Percentiles rank a stretch among this genome's conserved stretches.
Evolutionary conservation across 2,113 vertebrate genomes (phyloP).

Genomic region (Lethenteron reissneri): DNA sequence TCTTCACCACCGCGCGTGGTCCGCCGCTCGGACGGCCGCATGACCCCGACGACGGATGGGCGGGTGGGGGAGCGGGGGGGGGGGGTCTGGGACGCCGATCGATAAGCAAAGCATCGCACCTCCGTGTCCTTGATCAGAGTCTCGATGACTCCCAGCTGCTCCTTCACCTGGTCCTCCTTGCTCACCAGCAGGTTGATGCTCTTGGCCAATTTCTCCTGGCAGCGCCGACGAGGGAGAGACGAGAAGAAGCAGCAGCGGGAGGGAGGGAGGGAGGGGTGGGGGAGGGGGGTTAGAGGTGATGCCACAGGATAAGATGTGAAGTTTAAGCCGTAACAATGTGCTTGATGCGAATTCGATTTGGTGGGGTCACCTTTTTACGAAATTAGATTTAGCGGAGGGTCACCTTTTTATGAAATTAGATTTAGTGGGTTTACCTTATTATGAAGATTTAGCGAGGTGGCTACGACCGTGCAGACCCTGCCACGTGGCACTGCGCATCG

Average conservation of each 20-base stretch:
- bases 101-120: conserved; percentile 22
- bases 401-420: too few species aligned
- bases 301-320: too few species aligned
- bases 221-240: not conserved
- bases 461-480: too few species aligned
- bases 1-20: not conserved
- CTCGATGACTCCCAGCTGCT: conserved; percentile 65
- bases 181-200: conserved; percentile 58
- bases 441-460: too few species aligned
- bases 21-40: not conserved
- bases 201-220: conserved; percentile 68
- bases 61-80: not conserved
- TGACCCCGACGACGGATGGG: not conserved
- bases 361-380: not conserved
- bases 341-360: not conserved
- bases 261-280: not conserved
- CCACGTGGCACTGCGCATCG: too few species aligned
- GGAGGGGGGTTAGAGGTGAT: too few species aligned
- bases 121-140: conserved; percentile 58
- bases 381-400: too few species aligned
- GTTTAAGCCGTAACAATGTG: too few species aligned
- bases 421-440: too few species aligned
- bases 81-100: not conserved
- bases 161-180: conserved; percentile 67
- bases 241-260: too few species aligned